Evolutionary conservation across 2,888 invertebrate genomes (phyloP).

Genomic region (Asteroscopus sphinx): DNA sequence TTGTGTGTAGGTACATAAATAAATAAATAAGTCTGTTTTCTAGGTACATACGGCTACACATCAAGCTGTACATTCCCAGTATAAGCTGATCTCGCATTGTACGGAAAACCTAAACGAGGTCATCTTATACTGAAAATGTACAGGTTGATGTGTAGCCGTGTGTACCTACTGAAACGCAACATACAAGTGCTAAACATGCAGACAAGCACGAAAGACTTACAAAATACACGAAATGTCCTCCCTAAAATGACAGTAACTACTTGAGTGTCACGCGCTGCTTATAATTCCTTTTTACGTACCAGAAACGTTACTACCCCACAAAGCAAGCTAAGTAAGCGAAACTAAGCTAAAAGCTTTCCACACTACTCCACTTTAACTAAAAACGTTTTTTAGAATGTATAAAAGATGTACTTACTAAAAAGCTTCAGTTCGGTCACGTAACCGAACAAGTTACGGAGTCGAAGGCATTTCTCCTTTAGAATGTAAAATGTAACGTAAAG

Average conservation of each 20-base stretch:
- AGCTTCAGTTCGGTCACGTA: conserved; percentile 34
- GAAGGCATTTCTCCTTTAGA: conserved; percentile 15
- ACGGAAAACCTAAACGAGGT: too few relatives aligned
- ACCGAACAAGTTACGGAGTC: conserved; percentile 15
- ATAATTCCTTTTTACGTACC: conserved; percentile 9
- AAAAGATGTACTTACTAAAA: conserved; percentile 28
- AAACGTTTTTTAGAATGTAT: conserved; percentile 39
- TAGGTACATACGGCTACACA: too few relatives aligned
- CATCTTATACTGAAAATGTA: too few relatives aligned
- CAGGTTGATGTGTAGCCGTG: too few relatives aligned
- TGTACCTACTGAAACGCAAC: too few relatives aligned
- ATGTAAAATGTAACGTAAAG: conserved; percentile 37
- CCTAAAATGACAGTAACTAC: not conserved
- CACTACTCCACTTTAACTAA: conserved; percentile 34
- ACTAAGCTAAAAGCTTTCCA: conserved; percentile 28
- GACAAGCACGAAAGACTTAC: not conserved
- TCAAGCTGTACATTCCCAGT: too few relatives aligned
- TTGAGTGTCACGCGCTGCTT: not conserved
- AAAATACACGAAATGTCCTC: not conserved
- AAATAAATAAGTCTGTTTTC: too few relatives aligned
- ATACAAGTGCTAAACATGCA: not conserved
- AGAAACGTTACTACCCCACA: conserved; percentile 21
- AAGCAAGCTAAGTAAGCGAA: conserved; percentile 26
- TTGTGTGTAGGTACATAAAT: too few relatives aligned
- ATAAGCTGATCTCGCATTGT: too few relatives aligned